Conservation (phyloP, 2,113 vertebrate genomes). For the Planiliza haematocheilus region DNA sequence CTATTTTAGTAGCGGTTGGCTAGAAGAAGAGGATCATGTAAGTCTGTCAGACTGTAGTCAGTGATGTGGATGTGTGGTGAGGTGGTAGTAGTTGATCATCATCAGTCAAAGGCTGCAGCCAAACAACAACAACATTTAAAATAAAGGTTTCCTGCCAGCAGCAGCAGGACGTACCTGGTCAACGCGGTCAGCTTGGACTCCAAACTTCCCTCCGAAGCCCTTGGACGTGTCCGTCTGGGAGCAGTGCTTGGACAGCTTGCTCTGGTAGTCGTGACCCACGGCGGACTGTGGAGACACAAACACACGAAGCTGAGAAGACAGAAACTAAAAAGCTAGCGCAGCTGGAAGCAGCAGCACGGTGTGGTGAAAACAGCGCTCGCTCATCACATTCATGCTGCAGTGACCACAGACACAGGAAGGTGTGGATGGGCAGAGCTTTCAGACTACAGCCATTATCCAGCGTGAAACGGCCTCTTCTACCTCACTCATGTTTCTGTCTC, state of each 20-base stretch:
- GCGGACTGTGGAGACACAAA: constrained; percentile 86
- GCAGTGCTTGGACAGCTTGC: constrained; percentile 92
- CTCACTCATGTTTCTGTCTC: too few species aligned
- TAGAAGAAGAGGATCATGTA: too few species aligned
- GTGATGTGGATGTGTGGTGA: too few species aligned
- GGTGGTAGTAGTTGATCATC: too few species aligned
- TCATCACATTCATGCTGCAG: constrained; percentile 59
- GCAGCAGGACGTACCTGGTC: constrained; percentile 87
- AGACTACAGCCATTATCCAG: constrained; percentile 11
- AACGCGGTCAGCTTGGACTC: constrained; percentile 92
- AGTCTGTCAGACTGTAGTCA: too few species aligned
- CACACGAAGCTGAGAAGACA: neutral
- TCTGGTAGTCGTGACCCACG: constrained; percentile 95
- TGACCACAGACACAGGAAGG: constrained; percentile 12
- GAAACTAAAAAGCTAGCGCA: neutral
- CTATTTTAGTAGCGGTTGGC: too few species aligned
- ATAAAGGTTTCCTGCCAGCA: too few species aligned
- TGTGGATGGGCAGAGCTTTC: constrained; percentile 21
- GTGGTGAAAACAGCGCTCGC: constrained; percentile 38
- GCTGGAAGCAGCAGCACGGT: constrained; percentile 6
- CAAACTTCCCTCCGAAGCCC: constrained; percentile 96
- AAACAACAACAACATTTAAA: too few species aligned
- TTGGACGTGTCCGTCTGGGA: constrained; percentile 94
- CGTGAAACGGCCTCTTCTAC: constrained; percentile 13
- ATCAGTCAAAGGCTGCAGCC: too few species aligned